A percentile compares a stretch with the other conserved stretches of the same genome.
phyloP scores from a whole-genome alignment of 2,888 invertebrate species.

The Troides oblongomaculatus region DNA sequence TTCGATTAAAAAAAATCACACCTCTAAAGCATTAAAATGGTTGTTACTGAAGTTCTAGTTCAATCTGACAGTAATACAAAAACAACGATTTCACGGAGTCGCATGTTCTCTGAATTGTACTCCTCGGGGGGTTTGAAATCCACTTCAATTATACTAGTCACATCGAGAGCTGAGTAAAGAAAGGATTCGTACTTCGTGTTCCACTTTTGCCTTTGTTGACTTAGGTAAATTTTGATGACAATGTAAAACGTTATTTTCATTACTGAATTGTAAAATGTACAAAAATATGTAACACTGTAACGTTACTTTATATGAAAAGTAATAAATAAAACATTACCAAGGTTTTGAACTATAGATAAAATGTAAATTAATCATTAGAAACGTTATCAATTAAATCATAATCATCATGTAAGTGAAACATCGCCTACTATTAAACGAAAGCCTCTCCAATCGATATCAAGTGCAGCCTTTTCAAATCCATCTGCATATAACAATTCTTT shows the following conservation, averaged over 20 bases:
- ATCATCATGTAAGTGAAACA: too few relatives aligned
- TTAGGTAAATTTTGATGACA: conserved; percentile 13
- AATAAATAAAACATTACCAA: background rate
- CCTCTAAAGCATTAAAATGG: background rate
- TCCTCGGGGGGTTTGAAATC: background rate
- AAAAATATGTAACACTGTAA: background rate
- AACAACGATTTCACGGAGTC: background rate
- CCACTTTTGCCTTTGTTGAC: conserved; percentile 11
- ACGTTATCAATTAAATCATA: too few relatives aligned
- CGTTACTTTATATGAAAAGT: background rate
- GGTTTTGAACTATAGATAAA: background rate
- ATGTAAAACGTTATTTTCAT: background rate
- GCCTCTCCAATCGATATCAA: too few relatives aligned
- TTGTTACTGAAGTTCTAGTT: background rate
- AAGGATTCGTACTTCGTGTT: conserved; percentile 16
- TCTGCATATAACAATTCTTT: too few relatives aligned
- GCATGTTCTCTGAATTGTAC: conserved; percentile 4
- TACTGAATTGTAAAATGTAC: background rate
- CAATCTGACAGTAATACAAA: conserved; percentile 2
- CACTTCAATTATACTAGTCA: conserved; percentile 20
- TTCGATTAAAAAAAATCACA: background rate
- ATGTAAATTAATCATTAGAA: too few relatives aligned
- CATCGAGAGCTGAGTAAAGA: conserved; percentile 21
- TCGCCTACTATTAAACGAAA: too few relatives aligned
- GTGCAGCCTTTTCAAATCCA: too few relatives aligned